Percentiles rank a stretch among this genome's conserved stretches.
These are phyloP conservation scores for Spheniscus humboldti DNA, from an alignment of 2,797 vertebrate genomes.

Conservation along the genomic window DNA sequence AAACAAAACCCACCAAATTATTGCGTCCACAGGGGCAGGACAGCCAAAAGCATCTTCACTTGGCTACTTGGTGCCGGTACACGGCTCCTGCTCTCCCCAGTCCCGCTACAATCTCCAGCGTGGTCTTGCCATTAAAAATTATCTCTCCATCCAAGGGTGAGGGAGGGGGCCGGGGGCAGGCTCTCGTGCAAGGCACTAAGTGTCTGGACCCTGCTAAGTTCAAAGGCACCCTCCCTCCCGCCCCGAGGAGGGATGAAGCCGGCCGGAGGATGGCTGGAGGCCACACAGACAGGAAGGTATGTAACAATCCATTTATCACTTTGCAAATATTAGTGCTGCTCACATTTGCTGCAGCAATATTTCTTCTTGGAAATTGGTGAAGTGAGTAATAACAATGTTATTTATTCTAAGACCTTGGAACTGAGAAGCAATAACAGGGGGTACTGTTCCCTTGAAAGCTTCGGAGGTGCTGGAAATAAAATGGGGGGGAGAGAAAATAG, in stretches of 20 bases:
- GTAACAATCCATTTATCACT: conserved; percentile 58
- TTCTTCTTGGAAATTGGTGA: conserved; percentile 65
- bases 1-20: neutral
- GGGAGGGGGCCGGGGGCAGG: neutral
- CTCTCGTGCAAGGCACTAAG: neutral
- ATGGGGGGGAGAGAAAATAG: neutral
- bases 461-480: conserved; percentile 41
- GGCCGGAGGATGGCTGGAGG: conserved; percentile 26
- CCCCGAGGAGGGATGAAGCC: neutral
- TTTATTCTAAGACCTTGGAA: conserved; percentile 68
- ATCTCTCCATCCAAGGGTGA: neutral
- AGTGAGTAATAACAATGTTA: conserved; percentile 67
- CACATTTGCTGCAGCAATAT: conserved; percentile 44
- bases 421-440: conserved; percentile 56
- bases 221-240: neutral
- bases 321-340: conserved; percentile 64
- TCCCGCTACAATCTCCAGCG: neutral
- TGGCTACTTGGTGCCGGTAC: neutral
- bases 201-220: conserved; percentile 4
- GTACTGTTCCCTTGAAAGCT: conserved; percentile 54
- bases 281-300: conserved; percentile 43
- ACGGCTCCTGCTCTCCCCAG: neutral
- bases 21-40: neutral
- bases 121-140: neutral
- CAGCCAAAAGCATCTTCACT: neutral